Evolutionary conservation across 2,797 vertebrate species (phyloP).

Genomic region (Pseudomugil gertrudae): DNA sequence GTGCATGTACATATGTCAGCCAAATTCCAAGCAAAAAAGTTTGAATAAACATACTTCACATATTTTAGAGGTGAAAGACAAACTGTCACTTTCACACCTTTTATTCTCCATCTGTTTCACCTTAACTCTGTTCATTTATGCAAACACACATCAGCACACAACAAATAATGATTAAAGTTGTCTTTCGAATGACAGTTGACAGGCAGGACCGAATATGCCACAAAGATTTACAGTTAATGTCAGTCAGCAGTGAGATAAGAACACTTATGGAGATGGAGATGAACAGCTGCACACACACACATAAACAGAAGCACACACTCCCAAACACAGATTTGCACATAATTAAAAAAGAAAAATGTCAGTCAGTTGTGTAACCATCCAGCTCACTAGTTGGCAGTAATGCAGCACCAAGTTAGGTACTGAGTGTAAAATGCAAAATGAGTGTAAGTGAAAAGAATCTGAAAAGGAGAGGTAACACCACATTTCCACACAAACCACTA

Average conservation of each 20-base stretch:
- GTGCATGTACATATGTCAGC: background rate
- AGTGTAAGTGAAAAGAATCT: too few species aligned
- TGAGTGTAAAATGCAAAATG: too few species aligned
- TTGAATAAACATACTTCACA: conserved; percentile 11
- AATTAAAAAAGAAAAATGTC: too few species aligned
- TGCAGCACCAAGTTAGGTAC: too few species aligned
- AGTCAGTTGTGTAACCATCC: too few species aligned
- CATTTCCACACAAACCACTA: too few species aligned
- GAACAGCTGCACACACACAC: conserved; percentile 8
- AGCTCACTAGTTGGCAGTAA: too few species aligned
- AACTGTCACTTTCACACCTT: background rate
- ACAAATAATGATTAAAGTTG: conserved; percentile 59
- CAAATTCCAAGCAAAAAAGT: background rate
- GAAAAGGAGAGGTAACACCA: too few species aligned
- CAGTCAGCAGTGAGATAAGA: conserved; percentile 52
- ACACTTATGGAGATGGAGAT: conserved; percentile 21
- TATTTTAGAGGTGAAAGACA: conserved; percentile 8
- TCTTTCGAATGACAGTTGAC: conserved; percentile 60
- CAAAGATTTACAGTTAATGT: conserved; percentile 54
- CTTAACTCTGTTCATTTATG: conserved; percentile 10
- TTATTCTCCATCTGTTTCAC: conserved; percentile 4
- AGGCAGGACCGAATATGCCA: conserved; percentile 63
- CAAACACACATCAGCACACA: conserved; percentile 25
- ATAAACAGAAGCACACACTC: background rate
- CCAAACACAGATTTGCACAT: background rate